Evolutionary conservation across 2,797 vertebrate species (phyloP).

Genomic region (Crax fasciolata): DNA sequence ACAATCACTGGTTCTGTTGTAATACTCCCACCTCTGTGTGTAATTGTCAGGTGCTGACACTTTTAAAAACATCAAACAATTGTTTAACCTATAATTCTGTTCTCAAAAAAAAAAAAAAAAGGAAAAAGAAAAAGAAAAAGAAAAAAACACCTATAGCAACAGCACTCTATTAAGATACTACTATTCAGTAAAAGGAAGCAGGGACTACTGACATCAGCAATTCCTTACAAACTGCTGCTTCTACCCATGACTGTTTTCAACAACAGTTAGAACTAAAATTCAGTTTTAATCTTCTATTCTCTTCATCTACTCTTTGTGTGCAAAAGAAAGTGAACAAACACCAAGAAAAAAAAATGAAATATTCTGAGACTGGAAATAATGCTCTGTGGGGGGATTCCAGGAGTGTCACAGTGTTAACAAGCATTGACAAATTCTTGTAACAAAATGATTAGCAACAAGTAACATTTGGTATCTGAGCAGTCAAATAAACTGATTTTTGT

Average conservation of each 20-base stretch:
- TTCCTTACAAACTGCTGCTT: neutral
- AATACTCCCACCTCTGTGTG: neutral
- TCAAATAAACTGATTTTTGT: neutral
- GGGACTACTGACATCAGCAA: neutral
- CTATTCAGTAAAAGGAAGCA: neutral
- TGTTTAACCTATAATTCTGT: neutral
- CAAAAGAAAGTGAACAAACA: neutral
- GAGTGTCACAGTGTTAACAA: neutral
- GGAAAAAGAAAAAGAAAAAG: neutral
- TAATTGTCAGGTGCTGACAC: neutral
- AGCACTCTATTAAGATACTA: neutral
- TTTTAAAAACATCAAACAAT: neutral
- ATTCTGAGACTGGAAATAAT: neutral
- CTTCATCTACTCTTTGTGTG: neutral
- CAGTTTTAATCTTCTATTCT: neutral
- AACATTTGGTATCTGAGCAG: neutral
- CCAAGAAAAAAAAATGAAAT: neutral
- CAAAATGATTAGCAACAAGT: neutral
- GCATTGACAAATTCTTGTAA: neutral
- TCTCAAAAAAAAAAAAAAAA: neutral
- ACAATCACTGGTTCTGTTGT: neutral
- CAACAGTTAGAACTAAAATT: neutral
- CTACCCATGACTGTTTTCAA: neutral
- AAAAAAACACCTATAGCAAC: neutral
- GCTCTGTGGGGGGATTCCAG: neutral